These are phyloP conservation scores for Cheilosia grossa DNA, from an alignment of 2,888 invertebrate species.

Conservation along the genomic window DNA sequence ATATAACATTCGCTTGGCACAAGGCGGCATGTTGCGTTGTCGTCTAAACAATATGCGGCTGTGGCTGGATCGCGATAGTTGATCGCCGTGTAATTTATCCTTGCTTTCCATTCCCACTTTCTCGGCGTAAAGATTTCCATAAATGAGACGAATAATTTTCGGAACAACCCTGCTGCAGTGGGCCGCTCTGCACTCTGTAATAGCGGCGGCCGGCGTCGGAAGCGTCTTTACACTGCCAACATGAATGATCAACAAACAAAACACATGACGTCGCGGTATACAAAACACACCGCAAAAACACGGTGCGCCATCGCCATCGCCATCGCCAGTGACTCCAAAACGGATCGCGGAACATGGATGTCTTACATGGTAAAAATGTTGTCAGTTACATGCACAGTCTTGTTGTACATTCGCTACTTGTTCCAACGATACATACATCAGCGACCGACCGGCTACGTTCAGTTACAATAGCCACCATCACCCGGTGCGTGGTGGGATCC, in stretches of 20 bases:
- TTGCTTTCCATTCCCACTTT: conserved; percentile 70
- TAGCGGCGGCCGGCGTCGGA: conserved; percentile 4
- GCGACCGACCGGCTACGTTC: conserved; percentile 26
- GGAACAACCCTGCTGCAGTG: conserved; percentile 19
- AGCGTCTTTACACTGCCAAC: conserved; percentile 39
- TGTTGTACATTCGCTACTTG: conserved; percentile 70
- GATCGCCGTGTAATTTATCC: conserved; percentile 61
- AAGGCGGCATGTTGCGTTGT: conserved; percentile 66
- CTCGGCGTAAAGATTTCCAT: conserved; percentile 72
- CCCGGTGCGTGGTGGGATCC: conserved; percentile 38
- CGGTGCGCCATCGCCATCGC: conserved; percentile 42
- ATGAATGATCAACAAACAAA: conserved; percentile 67
- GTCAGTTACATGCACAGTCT: conserved; percentile 73
- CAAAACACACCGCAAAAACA: conserved; percentile 29
- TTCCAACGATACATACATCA: conserved; percentile 59
- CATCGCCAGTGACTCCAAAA: conserved; percentile 70
- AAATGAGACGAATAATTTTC: conserved; percentile 69
- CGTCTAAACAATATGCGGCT: conserved; percentile 52
- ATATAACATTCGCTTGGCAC: conserved; percentile 51
- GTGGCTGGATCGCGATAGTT: conserved; percentile 15
- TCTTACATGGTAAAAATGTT: conserved; percentile 73
- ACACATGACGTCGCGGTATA: conserved; percentile 65
- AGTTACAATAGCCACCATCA: conserved; percentile 30
- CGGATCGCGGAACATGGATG: conserved; percentile 70
- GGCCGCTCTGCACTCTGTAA: not conserved